A percentile compares a stretch with the other conserved stretches of the same genome.
Evolutionary conservation across 1,140 invertebrate species (phyloP).

Genomic region (Stegodyphus mimosarum): DNA sequence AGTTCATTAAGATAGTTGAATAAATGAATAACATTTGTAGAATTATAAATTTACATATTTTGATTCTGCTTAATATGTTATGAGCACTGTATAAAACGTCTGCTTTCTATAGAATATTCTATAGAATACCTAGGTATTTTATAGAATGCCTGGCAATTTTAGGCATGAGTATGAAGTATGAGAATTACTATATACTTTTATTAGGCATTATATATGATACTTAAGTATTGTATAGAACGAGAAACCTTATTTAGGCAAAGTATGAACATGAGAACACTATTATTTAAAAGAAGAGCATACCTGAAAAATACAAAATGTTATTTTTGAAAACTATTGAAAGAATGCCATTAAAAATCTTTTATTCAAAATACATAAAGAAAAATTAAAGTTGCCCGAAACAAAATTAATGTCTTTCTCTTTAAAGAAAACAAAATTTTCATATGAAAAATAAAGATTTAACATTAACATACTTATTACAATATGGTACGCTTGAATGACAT

Average conservation of each 20-base stretch:
- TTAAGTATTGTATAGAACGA: not conserved
- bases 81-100: not conserved
- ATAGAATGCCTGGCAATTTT: not conserved
- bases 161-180: too few relatives aligned
- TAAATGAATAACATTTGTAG: too few relatives aligned
- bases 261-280: not conserved
- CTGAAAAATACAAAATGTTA: not conserved
- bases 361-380: not conserved
- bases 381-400: not conserved
- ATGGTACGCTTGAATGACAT: not conserved
- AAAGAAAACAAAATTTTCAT: conserved; percentile 1
- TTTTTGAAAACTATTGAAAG: not conserved
- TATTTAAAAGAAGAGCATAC: not conserved
- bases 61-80: not conserved
- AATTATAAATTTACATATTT: too few relatives aligned
- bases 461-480: not conserved
- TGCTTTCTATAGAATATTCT: not conserved
- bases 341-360: not conserved
- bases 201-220: too few relatives aligned
- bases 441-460: not conserved
- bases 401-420: not conserved
- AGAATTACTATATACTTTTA: too few relatives aligned
- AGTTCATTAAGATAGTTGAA: too few relatives aligned
- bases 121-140: not conserved
- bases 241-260: not conserved